phyloP scores from a whole-genome alignment of 2,797 vertebrate genomes.

The Eulemur albifrons region DNA sequence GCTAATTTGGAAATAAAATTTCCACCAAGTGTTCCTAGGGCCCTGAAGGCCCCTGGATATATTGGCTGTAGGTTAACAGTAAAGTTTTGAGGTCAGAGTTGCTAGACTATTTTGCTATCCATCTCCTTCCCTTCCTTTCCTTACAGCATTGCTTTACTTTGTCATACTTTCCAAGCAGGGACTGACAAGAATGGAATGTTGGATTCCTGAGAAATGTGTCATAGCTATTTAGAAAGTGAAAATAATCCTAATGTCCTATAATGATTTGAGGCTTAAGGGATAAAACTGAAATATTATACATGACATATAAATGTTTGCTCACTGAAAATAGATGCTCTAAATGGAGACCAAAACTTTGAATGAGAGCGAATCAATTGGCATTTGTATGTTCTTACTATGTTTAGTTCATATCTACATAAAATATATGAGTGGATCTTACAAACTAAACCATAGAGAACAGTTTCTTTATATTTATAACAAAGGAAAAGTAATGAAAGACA shows the following conservation, averaged over 20 bases:
- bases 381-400: neutral
- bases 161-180: neutral
- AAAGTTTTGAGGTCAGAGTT: neutral
- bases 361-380: neutral
- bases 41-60: neutral
- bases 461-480: neutral
- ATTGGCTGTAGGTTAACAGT: neutral
- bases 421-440: neutral
- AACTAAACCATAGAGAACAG: neutral
- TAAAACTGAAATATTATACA: neutral
- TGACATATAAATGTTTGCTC: neutral
- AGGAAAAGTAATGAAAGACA: neutral
- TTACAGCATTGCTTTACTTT: neutral
- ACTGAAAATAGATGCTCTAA: neutral
- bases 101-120: neutral
- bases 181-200: neutral
- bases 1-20: neutral
- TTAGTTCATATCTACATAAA: neutral
- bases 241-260: neutral
- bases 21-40: neutral
- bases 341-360: neutral
- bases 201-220: neutral
- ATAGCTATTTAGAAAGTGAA: neutral
- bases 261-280: slow-evolving; percentile 8
- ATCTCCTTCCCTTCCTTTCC: neutral